phyloP scores from a whole-genome alignment of 1,140 invertebrate species.

The Harlomillsia oculata region DNA sequence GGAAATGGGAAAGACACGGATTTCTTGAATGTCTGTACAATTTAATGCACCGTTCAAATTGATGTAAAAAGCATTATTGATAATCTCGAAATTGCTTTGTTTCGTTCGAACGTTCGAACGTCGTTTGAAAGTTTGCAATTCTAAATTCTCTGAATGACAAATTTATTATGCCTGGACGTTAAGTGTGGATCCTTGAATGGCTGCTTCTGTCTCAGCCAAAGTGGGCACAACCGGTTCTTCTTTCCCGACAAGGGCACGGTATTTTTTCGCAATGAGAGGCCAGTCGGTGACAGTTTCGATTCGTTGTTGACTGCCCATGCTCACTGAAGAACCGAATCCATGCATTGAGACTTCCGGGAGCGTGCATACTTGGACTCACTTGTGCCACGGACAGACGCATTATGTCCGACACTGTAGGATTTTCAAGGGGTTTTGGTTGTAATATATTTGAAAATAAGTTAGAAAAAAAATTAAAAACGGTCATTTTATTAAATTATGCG shows the following conservation, averaged over 20 bases:
- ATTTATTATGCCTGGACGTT: neutral
- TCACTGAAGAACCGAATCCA: conserved; percentile 61
- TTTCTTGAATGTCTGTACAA: too few species aligned
- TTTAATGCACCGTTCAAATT: too few species aligned
- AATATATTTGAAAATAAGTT: neutral
- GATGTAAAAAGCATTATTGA: too few species aligned
- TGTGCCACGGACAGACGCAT: conserved; percentile 32
- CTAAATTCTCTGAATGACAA: too few species aligned
- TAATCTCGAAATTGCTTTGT: too few species aligned
- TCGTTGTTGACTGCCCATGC: conserved; percentile 57
- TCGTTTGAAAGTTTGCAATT: too few species aligned
- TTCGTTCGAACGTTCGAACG: too few species aligned
- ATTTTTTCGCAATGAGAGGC: conserved; percentile 78
- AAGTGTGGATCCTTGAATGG: neutral
- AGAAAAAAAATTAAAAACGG: neutral
- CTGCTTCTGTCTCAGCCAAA: neutral
- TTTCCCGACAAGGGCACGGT: conserved; percentile 65
- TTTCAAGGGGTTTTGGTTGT: neutral
- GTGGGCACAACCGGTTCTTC: conserved; percentile 40
- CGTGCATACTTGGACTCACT: conserved; percentile 29
- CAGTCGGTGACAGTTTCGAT: conserved; percentile 87
- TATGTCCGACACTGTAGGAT: conserved; percentile 25
- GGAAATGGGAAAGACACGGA: too few species aligned
- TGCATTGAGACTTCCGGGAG: conserved; percentile 52
- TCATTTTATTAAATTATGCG: neutral